Evolutionary conservation across 2,797 vertebrate species (phyloP).

Genomic region (Crypturellus tataupa): DNA sequence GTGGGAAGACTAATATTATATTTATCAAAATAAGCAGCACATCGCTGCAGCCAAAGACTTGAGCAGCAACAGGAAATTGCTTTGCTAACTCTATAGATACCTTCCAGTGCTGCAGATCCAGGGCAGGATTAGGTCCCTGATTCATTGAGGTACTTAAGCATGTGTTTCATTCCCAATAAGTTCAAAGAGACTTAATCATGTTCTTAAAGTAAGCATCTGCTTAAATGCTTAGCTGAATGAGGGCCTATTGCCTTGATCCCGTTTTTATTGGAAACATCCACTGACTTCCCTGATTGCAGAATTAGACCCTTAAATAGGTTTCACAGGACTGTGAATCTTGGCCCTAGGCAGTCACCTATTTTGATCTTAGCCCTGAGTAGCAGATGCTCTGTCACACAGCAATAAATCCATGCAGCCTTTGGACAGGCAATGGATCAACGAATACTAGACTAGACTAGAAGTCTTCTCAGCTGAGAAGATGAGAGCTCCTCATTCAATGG

Average conservation of each 20-base stretch:
- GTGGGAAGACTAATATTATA: background rate
- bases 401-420: background rate
- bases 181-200: slow-evolving; percentile 58
- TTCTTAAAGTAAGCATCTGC: slow-evolving; percentile 46
- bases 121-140: background rate
- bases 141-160: slow-evolving; percentile 41
- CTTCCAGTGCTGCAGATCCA: slow-evolving; percentile 9
- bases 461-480: background rate
- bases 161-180: slow-evolving; percentile 21
- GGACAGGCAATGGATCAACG: background rate
- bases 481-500: background rate
- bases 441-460: background rate
- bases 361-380: background rate
- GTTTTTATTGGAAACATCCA: slow-evolving; percentile 51
- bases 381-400: background rate
- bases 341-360: background rate
- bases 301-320: background rate
- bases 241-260: background rate
- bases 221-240: slow-evolving; percentile 38
- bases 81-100: background rate
- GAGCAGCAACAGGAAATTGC: slow-evolving; percentile 10
- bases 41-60: background rate
- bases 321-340: background rate
- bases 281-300: background rate
- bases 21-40: slow-evolving; percentile 26